phyloP scores from a whole-genome alignment of 2,888 invertebrate species.

The Aporophyla nigra region DNA sequence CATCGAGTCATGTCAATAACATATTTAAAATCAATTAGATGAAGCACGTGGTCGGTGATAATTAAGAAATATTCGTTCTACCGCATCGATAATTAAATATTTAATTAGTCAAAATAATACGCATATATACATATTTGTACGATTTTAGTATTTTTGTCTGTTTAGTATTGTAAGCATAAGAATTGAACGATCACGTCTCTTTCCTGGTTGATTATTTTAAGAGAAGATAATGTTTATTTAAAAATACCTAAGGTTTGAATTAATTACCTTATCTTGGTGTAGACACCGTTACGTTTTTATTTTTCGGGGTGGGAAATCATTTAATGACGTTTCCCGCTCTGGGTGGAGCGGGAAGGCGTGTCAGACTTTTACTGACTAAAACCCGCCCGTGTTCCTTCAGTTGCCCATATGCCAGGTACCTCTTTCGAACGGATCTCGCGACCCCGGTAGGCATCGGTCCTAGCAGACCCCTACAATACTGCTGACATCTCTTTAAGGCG shows the following conservation, averaged over 20 bases:
- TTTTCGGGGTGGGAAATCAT: too few species aligned
- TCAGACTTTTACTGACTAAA: too few species aligned
- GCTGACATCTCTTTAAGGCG: too few species aligned
- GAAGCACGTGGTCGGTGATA: not conserved
- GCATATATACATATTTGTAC: constrained; percentile 10
- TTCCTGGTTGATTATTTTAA: not conserved
- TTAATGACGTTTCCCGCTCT: too few species aligned
- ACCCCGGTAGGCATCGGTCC: too few species aligned
- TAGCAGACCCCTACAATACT: too few species aligned
- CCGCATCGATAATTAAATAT: not conserved
- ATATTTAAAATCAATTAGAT: not conserved
- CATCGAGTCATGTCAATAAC: not conserved
- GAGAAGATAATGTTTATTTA: not conserved
- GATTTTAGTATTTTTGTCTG: not conserved
- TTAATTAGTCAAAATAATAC: not conserved
- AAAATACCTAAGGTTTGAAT: not conserved
- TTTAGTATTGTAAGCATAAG: not conserved
- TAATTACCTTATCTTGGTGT: too few species aligned
- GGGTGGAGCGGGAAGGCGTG: too few species aligned
- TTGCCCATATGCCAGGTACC: too few species aligned
- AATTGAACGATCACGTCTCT: not conserved
- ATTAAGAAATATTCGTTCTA: not conserved
- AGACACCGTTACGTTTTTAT: too few species aligned
- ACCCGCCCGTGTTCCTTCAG: too few species aligned
- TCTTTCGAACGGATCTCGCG: too few species aligned